Conservation (phyloP, 1,140 invertebrate species). For the Monochamus saltuarius region DNA sequence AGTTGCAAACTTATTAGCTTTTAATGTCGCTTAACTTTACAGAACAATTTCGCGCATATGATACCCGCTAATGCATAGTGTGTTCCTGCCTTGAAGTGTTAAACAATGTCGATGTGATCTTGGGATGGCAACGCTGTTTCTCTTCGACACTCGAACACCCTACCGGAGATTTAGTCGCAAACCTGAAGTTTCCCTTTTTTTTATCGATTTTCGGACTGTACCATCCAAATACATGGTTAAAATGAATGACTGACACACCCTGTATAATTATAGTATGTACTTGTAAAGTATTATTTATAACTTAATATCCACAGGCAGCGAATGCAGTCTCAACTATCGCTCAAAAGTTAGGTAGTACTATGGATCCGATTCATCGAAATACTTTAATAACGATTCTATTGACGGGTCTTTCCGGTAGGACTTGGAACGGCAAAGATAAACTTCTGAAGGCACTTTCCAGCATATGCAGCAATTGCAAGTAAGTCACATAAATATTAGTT, state of each 20-base stretch:
- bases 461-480: slow-evolving; percentile 71
- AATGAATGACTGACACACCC: too few relatives aligned
- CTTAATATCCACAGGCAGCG: slow-evolving; percentile 61
- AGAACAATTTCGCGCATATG: too few relatives aligned
- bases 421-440: slow-evolving; percentile 85
- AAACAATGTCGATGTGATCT: neutral
- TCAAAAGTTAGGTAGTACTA: slow-evolving; percentile 65
- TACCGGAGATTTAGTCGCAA: too few relatives aligned
- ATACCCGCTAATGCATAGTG: too few relatives aligned
- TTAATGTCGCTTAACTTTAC: too few relatives aligned
- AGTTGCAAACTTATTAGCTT: too few relatives aligned
- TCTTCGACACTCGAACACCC: too few relatives aligned
- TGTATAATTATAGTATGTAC: too few relatives aligned
- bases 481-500: slow-evolving; percentile 42
- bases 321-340: slow-evolving; percentile 78
- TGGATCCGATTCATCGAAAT: slow-evolving; percentile 67
- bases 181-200: too few relatives aligned
- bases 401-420: slow-evolving; percentile 76
- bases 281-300: too few relatives aligned
- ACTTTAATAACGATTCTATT: slow-evolving; percentile 69
- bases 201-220: too few relatives aligned
- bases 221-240: too few relatives aligned
- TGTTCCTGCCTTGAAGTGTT: slow-evolving; percentile 1
- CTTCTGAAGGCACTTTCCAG: slow-evolving; percentile 74
- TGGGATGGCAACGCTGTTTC: slow-evolving; percentile 10